Conservation (phyloP, 92 coral and sea anemone species). For the Bergia puertoricense region DNA sequence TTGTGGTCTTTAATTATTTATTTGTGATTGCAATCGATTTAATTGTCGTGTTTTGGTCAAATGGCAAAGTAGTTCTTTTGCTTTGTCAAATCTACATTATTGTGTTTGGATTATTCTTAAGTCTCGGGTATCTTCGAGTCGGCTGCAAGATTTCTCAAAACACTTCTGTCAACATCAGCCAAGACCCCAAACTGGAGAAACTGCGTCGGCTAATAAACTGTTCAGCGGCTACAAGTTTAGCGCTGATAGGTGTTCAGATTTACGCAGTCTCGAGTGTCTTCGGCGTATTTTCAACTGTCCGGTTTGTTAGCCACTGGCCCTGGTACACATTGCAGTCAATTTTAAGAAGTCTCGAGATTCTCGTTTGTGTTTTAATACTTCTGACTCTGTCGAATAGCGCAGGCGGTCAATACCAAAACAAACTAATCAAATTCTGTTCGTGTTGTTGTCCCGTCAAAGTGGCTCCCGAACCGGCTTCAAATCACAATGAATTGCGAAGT, state of each 20-base stretch:
- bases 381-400: neutral
- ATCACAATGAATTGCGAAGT: neutral
- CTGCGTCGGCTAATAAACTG: constrained; percentile 48
- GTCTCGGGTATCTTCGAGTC: constrained; percentile 44
- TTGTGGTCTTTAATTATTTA: constrained; percentile 5
- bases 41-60: neutral
- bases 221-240: constrained; percentile 51
- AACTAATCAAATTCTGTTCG: neutral
- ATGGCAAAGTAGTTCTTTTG: constrained; percentile 23
- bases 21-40: constrained; percentile 41
- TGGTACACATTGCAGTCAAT: constrained; percentile 62
- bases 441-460: neutral
- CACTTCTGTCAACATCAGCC: constrained; percentile 1
- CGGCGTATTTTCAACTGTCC: constrained; percentile 21
- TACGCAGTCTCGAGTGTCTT: constrained; percentile 38
- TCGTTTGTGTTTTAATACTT: constrained; percentile 40
- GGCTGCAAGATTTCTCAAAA: constrained; percentile 40
- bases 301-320: constrained; percentile 54
- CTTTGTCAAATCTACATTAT: constrained; percentile 49
- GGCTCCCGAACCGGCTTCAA: neutral
- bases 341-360: constrained; percentile 52
- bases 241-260: constrained; percentile 23
- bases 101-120: constrained; percentile 22
- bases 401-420: neutral
- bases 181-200: constrained; percentile 26